Base-by-base conservation (phyloP, 2,113 vertebrate species). In the Paralichthys olivaceus region DNA sequence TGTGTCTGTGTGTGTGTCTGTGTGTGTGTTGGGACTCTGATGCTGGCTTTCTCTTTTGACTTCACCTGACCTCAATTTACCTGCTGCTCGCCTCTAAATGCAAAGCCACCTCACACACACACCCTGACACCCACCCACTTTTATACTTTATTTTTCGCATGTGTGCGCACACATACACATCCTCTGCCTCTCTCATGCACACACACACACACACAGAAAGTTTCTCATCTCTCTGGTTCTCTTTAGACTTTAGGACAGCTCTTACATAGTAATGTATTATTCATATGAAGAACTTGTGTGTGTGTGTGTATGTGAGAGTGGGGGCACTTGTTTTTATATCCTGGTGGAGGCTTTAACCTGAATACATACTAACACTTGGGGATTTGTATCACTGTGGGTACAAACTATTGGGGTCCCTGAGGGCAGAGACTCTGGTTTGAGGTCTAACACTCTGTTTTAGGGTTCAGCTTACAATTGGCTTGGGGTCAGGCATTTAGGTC, bases 31-130 rank as follows among this genome's bases (percentile, higher is more conserved):
- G 65, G 40, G 64, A 53, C 12, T 20, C 68, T 34, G 51, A 65
- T 77, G 76, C 75, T 74, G 54, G 72, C 69, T 79, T 89, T 89
- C 86, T 79, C 79, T 75, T 81, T 84, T 86, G 81, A 90, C 90
- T 89, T 82, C 85, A 73, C 55, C 73, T 86, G 88, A 88, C 89
- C 89, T 89, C 91, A 91, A 90, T 92, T 90, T 89, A 89, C 78
- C 82, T 87, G 78, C 79, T 11, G 74, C 71, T 73, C 25, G 63
- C 65, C 20, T 83, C 65, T 70, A 57, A 83, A 89, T 63, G 65
- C 63, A 65, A 57, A 32, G 2, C 23, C 49, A 72, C 51, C 70
- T 34, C 19, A 54, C 56, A 49, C 54, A 25, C 53, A 65, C 49
- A 55, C 37, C 64, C 51, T 22, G 23, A 43, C 64, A 57, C 34